These are phyloP conservation scores for Unio pictorum DNA, from an alignment of 2,888 invertebrate genomes.

Conservation along the genomic window DNA sequence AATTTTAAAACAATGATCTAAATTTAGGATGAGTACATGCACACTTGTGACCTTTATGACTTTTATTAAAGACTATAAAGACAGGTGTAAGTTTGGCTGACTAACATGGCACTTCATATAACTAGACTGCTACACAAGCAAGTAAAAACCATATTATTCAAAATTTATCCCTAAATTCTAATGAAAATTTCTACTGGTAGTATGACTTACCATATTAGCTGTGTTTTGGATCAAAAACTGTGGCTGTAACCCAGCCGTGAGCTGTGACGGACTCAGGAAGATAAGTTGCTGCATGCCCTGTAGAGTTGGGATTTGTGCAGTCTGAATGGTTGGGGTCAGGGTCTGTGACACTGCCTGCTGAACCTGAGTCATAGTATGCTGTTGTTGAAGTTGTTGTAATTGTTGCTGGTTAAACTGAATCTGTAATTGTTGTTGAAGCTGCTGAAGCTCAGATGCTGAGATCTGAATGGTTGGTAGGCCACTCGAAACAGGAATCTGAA, in stretches of 20 bases:
- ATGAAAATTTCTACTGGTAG: background rate
- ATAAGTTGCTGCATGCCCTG: slow-evolving; percentile 56
- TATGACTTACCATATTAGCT: slow-evolving; percentile 23
- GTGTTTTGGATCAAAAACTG: slow-evolving; percentile 46
- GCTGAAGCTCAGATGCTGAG: slow-evolving; percentile 41
- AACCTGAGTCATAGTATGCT: slow-evolving; percentile 14
- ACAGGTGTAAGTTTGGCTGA: too few species aligned
- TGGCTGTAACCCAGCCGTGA: slow-evolving; percentile 50
- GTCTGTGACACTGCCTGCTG: slow-evolving; percentile 2
- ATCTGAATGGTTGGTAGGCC: slow-evolving; percentile 38
- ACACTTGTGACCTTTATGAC: too few species aligned
- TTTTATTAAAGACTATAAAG: too few species aligned
- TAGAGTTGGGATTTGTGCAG: slow-evolving; percentile 31
- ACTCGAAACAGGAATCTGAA: slow-evolving; percentile 30
- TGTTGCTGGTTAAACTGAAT: slow-evolving; percentile 52
- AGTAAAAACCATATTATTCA: too few species aligned
- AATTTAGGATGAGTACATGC: too few species aligned
- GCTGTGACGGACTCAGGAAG: slow-evolving; percentile 55
- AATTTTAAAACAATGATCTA: too few species aligned
- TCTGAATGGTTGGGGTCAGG: slow-evolving; percentile 12
- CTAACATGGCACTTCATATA: too few species aligned
- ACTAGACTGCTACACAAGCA: too few species aligned
- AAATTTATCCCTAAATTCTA: background rate
- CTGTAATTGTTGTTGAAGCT: slow-evolving; percentile 48
- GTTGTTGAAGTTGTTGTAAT: slow-evolving; percentile 32